Conservation (phyloP, 2,888 invertebrate species). For the Choristoneura rosaceana region DNA sequence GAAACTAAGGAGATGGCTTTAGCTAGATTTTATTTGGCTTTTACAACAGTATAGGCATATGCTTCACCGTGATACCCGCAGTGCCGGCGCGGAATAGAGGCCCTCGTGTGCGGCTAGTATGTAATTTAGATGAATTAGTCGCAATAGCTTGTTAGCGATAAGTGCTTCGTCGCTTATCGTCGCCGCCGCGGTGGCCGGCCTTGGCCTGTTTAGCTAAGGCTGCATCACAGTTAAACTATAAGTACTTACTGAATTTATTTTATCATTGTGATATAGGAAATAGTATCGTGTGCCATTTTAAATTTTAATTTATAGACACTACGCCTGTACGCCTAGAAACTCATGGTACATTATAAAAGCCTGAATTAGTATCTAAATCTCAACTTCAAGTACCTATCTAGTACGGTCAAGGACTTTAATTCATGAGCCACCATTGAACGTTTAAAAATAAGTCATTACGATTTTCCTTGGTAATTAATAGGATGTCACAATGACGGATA, state of each 20-base stretch:
- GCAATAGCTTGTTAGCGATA: conserved; percentile 39
- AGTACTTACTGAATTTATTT: background rate
- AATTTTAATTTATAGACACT: background rate
- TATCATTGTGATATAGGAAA: background rate
- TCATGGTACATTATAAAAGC: background rate
- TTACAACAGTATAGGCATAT: background rate
- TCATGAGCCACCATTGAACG: too few relatives aligned
- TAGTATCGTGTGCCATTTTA: background rate
- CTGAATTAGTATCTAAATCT: too few relatives aligned
- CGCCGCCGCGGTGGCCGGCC: conserved; percentile 9
- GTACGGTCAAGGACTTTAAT: too few relatives aligned
- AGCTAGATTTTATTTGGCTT: too few relatives aligned
- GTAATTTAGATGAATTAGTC: conserved; percentile 28
- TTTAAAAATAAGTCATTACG: too few relatives aligned
- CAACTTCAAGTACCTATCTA: too few relatives aligned
- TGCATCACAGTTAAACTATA: background rate
- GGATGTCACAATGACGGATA: too few relatives aligned
- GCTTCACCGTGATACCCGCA: background rate
- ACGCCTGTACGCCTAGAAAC: background rate
- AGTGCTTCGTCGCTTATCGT: conserved; percentile 30
- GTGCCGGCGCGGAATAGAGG: background rate
- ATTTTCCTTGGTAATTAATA: too few relatives aligned
- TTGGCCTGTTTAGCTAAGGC: conserved; percentile 34
- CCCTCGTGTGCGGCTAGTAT: conserved; percentile 1
- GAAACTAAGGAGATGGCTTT: too few relatives aligned